Evolutionary conservation across 2,113 vertebrate species (phyloP), one percentile per base, ranked within the genome.

Genomic region (Phyllostomus hastatus): DNA sequence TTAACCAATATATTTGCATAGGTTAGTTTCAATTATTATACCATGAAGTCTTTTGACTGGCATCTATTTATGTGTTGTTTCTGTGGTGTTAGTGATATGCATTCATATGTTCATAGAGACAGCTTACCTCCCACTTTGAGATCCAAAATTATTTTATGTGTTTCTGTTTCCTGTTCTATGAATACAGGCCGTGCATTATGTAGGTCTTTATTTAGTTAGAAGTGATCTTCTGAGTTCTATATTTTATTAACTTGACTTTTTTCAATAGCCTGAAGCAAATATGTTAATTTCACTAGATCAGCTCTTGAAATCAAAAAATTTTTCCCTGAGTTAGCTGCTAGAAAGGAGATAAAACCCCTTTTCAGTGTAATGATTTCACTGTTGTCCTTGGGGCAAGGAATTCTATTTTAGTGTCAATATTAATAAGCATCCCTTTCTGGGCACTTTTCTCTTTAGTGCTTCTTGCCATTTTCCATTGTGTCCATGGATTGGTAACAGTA

Each of bases 161-260:
- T 89, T 88, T 88, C 61, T 67, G 24, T 76, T 83, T 91, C 79
- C 28, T 75, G 66, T 33, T 93, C 75, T 80, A 52, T 43, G 72
- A 94, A 86, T 38, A 83, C 0, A 64, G 48, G 64, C 54, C 80
- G 2, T 79, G 41, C 35, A 86, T 43, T 70, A 24, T 57, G 10
- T 17, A 46, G 41, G 22, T 76, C 86, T 95, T 82, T 54, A 93
- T 50, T 95, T 20, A 95, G 14, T 75, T 38, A 48, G 26, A 91
- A 94, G 38, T 79, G 35, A 87, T 75, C 28, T 78, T 82, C 48
- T 20, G 57, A 86, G 17, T 52, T 43, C 48, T 57, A 31, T 5
- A 67, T 82, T 90, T 93, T 88, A 87, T 66, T 88, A 92, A 69
- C n/a, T 88, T 96, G 14, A 85, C 38, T 95, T 72, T 12, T 54